These are phyloP conservation scores for Pseudolaguvia tuberculata DNA, from an alignment of 2,113 vertebrate genomes.

Conservation along the genomic window DNA sequence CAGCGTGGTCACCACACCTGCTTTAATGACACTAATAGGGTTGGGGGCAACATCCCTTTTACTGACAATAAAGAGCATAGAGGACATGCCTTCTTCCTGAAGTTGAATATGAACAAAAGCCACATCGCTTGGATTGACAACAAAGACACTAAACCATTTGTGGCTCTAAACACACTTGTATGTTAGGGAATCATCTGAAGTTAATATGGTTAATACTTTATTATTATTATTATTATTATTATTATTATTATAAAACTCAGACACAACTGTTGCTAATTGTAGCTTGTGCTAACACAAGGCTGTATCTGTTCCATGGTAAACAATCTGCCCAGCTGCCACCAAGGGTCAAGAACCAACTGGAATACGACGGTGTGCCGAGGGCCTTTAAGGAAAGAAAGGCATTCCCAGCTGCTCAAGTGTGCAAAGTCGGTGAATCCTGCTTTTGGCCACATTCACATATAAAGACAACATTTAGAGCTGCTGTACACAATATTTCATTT, in stretches of 20 bases:
- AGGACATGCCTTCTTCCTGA: neutral
- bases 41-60: too few species aligned
- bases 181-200: neutral
- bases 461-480: neutral
- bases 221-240: slow-evolving; percentile 6
- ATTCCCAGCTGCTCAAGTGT: slow-evolving; percentile 42
- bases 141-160: neutral
- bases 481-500: too few species aligned
- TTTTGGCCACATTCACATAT: slow-evolving; percentile 2
- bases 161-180: neutral
- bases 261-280: slow-evolving; percentile 17
- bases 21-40: neutral
- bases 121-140: too few species aligned
- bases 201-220: neutral
- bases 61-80: neutral
- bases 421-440: slow-evolving; percentile 19
- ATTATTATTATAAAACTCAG: slow-evolving; percentile 6
- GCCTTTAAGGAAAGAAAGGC: neutral
- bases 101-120: too few species aligned
- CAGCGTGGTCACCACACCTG: neutral
- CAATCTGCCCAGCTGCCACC: slow-evolving; percentile 41
- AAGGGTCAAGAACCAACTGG: slow-evolving; percentile 16
- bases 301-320: slow-evolving; percentile 27
- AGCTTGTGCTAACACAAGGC: slow-evolving; percentile 1
- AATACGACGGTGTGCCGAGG: slow-evolving; percentile 7